phyloP scores from a whole-genome alignment of 1,140 invertebrate species.

The Chionoecetes opilio region DNA sequence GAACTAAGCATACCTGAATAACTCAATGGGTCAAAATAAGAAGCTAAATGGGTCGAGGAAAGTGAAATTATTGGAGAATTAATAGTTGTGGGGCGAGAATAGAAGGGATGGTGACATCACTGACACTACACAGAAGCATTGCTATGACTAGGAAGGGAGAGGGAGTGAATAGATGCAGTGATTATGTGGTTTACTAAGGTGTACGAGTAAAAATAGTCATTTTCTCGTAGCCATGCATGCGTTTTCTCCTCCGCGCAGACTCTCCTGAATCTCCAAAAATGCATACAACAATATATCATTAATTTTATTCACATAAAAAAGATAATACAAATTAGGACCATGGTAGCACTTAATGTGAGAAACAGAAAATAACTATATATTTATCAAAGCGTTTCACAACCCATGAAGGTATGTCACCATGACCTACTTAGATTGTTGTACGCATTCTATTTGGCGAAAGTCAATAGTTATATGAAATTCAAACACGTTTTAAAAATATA shows the following conservation, averaged over 20 bases:
- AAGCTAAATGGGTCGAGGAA: no score
- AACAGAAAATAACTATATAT: neutral
- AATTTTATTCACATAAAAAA: conserved; percentile 30
- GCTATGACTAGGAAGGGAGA: no score
- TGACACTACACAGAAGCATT: no score
- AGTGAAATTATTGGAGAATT: no score
- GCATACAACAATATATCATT: conserved; percentile 56
- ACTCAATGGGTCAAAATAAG: no score
- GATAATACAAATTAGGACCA: neutral
- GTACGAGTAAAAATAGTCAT: no score
- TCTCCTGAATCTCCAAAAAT: conserved; percentile 63
- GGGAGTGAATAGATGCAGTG: no score
- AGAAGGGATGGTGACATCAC: no score
- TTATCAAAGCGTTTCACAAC: neutral
- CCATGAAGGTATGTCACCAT: conserved; percentile 66
- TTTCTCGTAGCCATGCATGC: neutral
- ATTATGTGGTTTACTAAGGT: no score
- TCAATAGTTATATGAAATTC: conserved; percentile 15
- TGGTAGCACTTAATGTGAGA: neutral
- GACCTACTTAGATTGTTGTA: conserved; percentile 76
- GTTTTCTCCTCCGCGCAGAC: conserved; percentile 61
- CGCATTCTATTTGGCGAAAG: conserved; percentile 65
- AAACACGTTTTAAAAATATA: neutral
- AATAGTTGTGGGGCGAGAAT: no score
- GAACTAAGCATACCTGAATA: no score